Percentiles rank a stretch among this genome's conserved stretches.
These are phyloP conservation scores for Volucella inflata DNA, from an alignment of 2,888 invertebrate species.

Conservation along the genomic window DNA sequence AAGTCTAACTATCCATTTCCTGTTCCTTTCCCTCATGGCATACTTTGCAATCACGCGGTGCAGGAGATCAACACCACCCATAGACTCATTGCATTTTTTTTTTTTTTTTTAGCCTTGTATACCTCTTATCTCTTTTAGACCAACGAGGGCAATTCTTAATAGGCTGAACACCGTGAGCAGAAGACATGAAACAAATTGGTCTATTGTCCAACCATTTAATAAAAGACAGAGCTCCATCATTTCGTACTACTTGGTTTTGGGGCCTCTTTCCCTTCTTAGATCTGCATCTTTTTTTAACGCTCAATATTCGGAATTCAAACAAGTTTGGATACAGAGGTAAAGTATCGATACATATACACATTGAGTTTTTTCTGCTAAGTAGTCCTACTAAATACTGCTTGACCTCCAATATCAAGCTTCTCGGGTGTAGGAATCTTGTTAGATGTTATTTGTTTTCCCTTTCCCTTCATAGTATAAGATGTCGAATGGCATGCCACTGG, in stretches of 20 bases:
- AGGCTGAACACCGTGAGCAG: no score
- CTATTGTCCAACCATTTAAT: no score
- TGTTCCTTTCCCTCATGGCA: no score
- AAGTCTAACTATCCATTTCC: no score
- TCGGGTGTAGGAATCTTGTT: background rate
- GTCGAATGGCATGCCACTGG: background rate
- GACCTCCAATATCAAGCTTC: background rate
- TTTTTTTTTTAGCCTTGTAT: background rate
- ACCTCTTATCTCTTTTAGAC: background rate
- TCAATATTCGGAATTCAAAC: background rate
- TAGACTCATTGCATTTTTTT: background rate
- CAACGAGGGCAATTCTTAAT: no score
- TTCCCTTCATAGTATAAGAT: background rate
- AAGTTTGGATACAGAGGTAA: no score
- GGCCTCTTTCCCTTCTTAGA: background rate
- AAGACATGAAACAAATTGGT: no score
- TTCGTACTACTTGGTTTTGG: background rate
- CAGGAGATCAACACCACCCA: background rate
- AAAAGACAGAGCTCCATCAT: background rate
- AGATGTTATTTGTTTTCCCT: background rate
- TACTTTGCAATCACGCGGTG: background rate
- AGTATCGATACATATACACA: no score
- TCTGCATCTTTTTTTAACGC: conserved; percentile 1
- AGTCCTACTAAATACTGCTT: background rate
- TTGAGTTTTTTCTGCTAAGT: background rate